phyloP scores from a whole-genome alignment of 2,797 vertebrate species.

The Neosilurus hyrtlii region DNA sequence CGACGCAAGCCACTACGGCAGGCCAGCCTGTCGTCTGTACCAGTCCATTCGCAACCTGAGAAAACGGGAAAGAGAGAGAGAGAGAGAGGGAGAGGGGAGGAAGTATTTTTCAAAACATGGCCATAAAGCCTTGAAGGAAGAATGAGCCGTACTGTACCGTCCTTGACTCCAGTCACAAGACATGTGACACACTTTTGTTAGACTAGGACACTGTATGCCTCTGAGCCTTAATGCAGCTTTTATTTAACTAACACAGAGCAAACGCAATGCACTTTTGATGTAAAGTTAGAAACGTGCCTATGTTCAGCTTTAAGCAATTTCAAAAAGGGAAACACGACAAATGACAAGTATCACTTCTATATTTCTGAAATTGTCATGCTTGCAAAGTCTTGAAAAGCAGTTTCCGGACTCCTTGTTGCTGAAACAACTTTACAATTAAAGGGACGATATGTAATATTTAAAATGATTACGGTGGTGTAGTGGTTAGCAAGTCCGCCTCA shows the following conservation, averaged over 20 bases:
- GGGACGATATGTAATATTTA: too few relatives aligned
- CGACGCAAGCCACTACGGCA: slow-evolving; percentile 87
- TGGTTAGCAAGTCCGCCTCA: too few relatives aligned
- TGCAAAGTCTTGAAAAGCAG: background rate
- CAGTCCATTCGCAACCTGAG: slow-evolving; percentile 86
- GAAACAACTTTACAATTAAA: background rate
- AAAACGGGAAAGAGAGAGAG: background rate
- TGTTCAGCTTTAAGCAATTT: background rate
- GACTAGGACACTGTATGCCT: background rate
- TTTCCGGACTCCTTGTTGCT: background rate
- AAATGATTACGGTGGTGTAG: too few relatives aligned
- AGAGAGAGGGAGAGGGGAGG: background rate
- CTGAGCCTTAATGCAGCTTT: background rate
- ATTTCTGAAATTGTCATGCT: slow-evolving; percentile 1
- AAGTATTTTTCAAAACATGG: background rate
- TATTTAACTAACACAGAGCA: background rate
- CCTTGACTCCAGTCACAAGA: slow-evolving; percentile 11
- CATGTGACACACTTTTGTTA: slow-evolving; percentile 34
- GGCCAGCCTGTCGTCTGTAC: slow-evolving; percentile 96
- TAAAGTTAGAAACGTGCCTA: background rate
- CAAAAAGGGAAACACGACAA: background rate
- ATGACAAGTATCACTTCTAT: slow-evolving; percentile 36
- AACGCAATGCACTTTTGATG: background rate
- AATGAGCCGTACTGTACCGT: slow-evolving; percentile 28
- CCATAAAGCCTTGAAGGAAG: slow-evolving; percentile 7